Evolutionary conservation across 2,797 vertebrate genomes (phyloP).

Genomic region (Carcharodon carcharias): DNA sequence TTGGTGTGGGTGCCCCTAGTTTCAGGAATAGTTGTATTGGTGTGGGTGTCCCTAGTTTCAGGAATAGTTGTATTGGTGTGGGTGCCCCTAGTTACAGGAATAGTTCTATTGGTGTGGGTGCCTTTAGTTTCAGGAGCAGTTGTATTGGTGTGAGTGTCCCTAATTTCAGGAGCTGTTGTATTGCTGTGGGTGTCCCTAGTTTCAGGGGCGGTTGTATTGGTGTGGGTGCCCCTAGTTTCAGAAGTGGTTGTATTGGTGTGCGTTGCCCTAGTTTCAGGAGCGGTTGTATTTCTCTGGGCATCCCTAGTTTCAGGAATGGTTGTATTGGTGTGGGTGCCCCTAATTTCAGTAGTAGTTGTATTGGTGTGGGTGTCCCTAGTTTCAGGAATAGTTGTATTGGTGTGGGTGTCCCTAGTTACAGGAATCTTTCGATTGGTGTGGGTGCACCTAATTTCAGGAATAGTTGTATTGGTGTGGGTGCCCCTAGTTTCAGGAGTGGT

Average conservation of each 20-base stretch:
- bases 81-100: too few species aligned
- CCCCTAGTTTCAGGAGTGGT: not conserved
- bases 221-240: not conserved
- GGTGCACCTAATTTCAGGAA: not conserved
- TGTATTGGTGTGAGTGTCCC: too few species aligned
- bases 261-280: not conserved
- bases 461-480: not conserved
- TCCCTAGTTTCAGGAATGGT: not conserved
- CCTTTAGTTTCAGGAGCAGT: too few species aligned
- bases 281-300: not conserved
- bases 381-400: not conserved
- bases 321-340: not conserved
- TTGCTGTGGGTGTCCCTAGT: too few species aligned
- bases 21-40: too few species aligned
- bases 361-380: not conserved
- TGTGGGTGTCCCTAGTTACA: not conserved
- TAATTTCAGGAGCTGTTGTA: too few species aligned
- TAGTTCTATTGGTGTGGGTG: too few species aligned
- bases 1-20: too few species aligned
- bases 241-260: not conserved
- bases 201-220: too few species aligned
- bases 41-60: too few species aligned
- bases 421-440: not conserved
- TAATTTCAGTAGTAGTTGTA: not conserved
- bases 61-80: too few species aligned